Base-by-base conservation (phyloP, 92 coral and sea anemone genomes). In the Epizoanthus fatuus region DNA sequence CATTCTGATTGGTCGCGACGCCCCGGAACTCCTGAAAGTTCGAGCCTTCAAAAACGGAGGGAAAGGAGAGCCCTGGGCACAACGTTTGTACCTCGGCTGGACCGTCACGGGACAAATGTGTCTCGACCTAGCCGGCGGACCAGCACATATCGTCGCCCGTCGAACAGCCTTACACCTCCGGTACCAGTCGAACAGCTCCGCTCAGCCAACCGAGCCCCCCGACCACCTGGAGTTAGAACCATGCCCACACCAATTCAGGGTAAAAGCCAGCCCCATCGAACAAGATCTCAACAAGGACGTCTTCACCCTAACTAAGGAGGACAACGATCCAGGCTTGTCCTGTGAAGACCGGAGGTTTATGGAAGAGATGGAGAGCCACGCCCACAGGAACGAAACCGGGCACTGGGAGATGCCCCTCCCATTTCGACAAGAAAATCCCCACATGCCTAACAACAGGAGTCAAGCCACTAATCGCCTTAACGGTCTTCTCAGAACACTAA, bases 61-160 rank as follows among this genome's bases (percentile, higher is more conserved):
- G 45, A 84, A 52, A 75, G 87, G 87, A 25, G 87, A 68, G 69
- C 84, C 84, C 42, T 85, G 89, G 83, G 89, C 89, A 49, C 53
- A 49, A 8, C 53, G 53, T 2, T 10, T 49, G 2, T 1, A 49
- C 16, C 63, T 80, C 39, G 82, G 82, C 4, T 76, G 82, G 82
- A 76, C 82, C 11, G 52, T 76, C 5, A 54, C 82, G 6, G 82
- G 79, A 5, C 62, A 72, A 19, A 72, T 72, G 79, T 72, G 79
- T 9, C 79, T 72, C 60, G 79, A 72, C 16, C 38, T 55, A 12
- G 79, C 56, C 13, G 79, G 79, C 3, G 59, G 79, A 40, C 79
- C 79, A 25, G 58, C 53, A 47, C 75, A 80, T 38, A 19, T 40
- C 25, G 19, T 75, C 2, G 62, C 85, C 5, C 75, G 76, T 49